Evolutionary conservation across 2,888 invertebrate species (phyloP).

Genomic region (Apamea monoglypha): DNA sequence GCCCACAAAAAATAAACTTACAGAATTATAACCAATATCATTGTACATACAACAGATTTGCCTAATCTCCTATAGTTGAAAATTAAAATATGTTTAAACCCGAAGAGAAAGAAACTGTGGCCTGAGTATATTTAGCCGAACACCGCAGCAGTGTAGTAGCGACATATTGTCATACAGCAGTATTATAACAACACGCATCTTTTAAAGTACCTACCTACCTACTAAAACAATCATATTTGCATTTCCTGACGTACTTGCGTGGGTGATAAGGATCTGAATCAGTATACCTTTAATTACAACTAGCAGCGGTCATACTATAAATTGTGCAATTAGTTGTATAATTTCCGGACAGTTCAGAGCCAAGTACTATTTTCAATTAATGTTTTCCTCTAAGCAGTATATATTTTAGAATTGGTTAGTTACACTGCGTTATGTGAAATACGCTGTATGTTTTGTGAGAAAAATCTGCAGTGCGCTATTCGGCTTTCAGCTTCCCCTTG

Average conservation of each 20-base stretch:
- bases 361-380: constrained; percentile 12
- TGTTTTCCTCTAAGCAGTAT: neutral
- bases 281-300: constrained; percentile 22
- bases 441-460: neutral
- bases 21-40: neutral
- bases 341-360: constrained; percentile 14
- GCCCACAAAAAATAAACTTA: neutral
- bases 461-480: constrained; percentile 19
- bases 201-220: constrained; percentile 1
- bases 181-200: neutral
- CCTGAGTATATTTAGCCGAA: neutral
- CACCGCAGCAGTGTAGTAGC: neutral
- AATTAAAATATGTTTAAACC: neutral
- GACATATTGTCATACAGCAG: neutral
- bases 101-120: neutral
- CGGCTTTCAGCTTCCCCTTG: neutral
- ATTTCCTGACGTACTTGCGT: constrained; percentile 27
- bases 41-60: neutral
- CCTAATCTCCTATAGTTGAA: neutral
- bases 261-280: constrained; percentile 39
- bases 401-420: neutral
- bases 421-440: constrained; percentile 2
- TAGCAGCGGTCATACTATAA: constrained; percentile 7
- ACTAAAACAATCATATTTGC: constrained; percentile 15
- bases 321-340: constrained; percentile 26